Conservation (phyloP, 2,113 vertebrate genomes). For the Antennarius striatus region DNA sequence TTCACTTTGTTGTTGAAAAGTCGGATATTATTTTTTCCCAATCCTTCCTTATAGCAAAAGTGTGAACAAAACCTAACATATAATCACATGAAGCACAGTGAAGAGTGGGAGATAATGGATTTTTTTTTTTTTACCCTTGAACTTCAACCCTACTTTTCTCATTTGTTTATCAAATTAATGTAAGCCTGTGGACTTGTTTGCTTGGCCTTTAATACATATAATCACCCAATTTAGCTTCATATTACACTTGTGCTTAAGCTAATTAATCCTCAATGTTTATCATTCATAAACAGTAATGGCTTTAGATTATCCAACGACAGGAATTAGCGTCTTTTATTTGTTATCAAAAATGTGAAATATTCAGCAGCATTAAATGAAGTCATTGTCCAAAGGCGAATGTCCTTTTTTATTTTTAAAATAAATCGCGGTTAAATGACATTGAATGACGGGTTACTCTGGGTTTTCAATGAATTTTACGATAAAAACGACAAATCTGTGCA, state of each 20-base stretch:
- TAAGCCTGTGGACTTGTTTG: slow-evolving; percentile 68
- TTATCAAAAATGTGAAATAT: slow-evolving; percentile 43
- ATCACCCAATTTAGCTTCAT: slow-evolving; percentile 72
- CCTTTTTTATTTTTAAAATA: slow-evolving; percentile 8
- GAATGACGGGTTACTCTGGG: slow-evolving; percentile 23
- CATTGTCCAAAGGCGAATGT: slow-evolving; percentile 15
- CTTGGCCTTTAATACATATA: slow-evolving; percentile 72
- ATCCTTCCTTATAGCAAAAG: slow-evolving; percentile 58
- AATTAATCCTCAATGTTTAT: slow-evolving; percentile 77
- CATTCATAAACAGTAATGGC: slow-evolving; percentile 62
- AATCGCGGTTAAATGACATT: slow-evolving; percentile 28
- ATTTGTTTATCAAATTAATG: slow-evolving; percentile 78
- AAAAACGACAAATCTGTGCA: no score
- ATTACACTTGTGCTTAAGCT: slow-evolving; percentile 76
- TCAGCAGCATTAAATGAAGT: slow-evolving; percentile 9
- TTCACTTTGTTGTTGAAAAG: slow-evolving; percentile 56
- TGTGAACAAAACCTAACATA: slow-evolving; percentile 73
- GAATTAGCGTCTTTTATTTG: slow-evolving; percentile 37
- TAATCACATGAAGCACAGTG: slow-evolving; percentile 67
- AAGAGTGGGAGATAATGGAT: slow-evolving; percentile 61
- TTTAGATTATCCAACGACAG: slow-evolving; percentile 56
- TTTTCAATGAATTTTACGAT: background rate
- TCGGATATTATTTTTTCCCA: slow-evolving; percentile 57
- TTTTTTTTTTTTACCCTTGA: slow-evolving; percentile 68
- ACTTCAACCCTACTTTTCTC: slow-evolving; percentile 65